Evolutionary conservation across 2,113 vertebrate species (phyloP), one percentile per base, ranked within the genome.

Genomic region (Gnathonemus echidnorhynchus): DNA sequence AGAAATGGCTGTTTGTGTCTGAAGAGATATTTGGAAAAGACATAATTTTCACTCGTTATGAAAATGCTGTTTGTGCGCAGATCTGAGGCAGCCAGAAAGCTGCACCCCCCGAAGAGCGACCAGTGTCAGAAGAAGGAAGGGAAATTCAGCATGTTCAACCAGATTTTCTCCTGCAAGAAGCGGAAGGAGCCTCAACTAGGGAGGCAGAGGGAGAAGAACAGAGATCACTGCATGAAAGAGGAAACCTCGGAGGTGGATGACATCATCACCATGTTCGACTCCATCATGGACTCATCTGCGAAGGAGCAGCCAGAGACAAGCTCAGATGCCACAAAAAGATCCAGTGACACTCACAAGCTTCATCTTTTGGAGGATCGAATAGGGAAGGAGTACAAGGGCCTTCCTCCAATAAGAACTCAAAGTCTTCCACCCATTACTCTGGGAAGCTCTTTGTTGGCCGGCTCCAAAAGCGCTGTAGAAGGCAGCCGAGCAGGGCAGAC

Each of bases 241-340:
- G 94, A 95, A 85, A 95, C 96, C 48, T 97, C 97, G 2, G 97
- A 97, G 94, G 97, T 97, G 2, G 96, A 97, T 89, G 96, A 97
- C 88, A 98, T 98, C 91, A 96, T 97, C 92, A 95, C 97, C 17
- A 97, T 94, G 92, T 98, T 98, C 84, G 97, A 98, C 90, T 95
- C 93, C 90, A 92, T 96, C 90, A 86, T 94, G 92, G 97, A 96
- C 70, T 93, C 95, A 90, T 95, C 94, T 49, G 94, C 89, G 89
- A 96, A 95, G 91, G 94, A 94, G 5, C 89, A 93, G 88, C 89
- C 92, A 53, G 92, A 95, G 21, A 92, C 94, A 0, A 80, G 42
- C 62, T 19, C 90, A 49, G 94, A 95, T 49, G 93, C 95, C 46
- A 95, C 94, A 92, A 95, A 95, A 90, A 95, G 88, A 87, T 91